phyloP scores from a whole-genome alignment of 1,140 invertebrate genomes.

The fruit fly (Drosophila melanogaster) region DNA sequence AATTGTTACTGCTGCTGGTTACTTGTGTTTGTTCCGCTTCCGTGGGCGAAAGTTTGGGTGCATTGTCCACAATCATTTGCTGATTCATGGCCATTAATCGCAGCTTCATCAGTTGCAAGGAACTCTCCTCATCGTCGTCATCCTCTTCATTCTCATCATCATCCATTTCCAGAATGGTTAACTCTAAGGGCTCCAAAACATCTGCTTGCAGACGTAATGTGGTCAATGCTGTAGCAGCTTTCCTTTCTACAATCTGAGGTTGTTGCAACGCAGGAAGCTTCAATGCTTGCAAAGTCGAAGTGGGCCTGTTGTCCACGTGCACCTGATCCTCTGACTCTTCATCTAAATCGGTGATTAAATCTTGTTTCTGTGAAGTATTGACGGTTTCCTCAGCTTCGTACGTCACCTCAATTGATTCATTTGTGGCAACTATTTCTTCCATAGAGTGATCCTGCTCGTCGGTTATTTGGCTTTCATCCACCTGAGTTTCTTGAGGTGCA shows the following conservation, averaged over 20 bases:
- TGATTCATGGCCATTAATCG: constrained; percentile 72
- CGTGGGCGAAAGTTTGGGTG: constrained; percentile 53
- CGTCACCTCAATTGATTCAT: constrained; percentile 74
- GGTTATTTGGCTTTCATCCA: constrained; percentile 32
- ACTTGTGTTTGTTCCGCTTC: constrained; percentile 39
- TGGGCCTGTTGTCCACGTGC: background rate
- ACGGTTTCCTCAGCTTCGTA: constrained; percentile 61
- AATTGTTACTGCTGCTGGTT: background rate
- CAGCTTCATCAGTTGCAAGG: constrained; percentile 69
- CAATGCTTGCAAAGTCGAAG: constrained; percentile 7
- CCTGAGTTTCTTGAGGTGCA: constrained; percentile 14
- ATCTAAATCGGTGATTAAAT: constrained; percentile 60
- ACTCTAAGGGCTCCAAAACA: constrained; percentile 40
- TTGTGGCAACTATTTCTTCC: constrained; percentile 76
- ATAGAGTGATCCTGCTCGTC: constrained; percentile 78
- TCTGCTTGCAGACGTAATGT: constrained; percentile 58
- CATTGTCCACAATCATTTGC: constrained; percentile 39
- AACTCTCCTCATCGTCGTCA: constrained; percentile 69
- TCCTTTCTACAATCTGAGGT: constrained; percentile 49
- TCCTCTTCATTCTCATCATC: constrained; percentile 21
- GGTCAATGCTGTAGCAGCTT: constrained; percentile 23
- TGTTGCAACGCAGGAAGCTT: constrained; percentile 43
- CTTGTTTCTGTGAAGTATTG: constrained; percentile 38
- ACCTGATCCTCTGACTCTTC: constrained; percentile 13
- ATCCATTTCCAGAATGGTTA: constrained; percentile 50